Percentiles rank a stretch among this genome's conserved stretches.
phyloP scores from a whole-genome alignment of 2,113 vertebrate species.

The Ciconia boyciana region DNA sequence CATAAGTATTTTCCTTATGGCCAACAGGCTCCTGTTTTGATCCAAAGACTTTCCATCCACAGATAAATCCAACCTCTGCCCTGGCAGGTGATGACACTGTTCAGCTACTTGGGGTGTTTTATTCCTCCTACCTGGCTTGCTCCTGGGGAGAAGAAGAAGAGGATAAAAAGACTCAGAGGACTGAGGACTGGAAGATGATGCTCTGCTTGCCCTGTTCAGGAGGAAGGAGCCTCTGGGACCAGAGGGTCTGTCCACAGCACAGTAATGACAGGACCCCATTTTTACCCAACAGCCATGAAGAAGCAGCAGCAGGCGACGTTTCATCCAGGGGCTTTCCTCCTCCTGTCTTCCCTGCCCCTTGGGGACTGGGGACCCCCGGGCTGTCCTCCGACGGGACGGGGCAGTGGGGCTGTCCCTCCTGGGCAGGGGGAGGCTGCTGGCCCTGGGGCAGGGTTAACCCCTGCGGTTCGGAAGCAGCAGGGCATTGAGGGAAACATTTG shows the following conservation, averaged over 20 bases:
- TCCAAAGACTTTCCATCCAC: not conserved
- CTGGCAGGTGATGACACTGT: not conserved
- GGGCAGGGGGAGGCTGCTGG: too few relatives aligned
- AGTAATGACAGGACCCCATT: not conserved
- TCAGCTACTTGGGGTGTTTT: not conserved
- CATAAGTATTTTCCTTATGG: not conserved
- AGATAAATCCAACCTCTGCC: rapidly evolving
- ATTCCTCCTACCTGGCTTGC: not conserved
- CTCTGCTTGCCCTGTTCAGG: too few relatives aligned
- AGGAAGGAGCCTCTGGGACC: not conserved
- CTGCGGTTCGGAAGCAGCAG: rapidly evolving
- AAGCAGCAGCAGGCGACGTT: rapidly evolving
- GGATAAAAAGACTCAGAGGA: not conserved
- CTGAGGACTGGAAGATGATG: too few relatives aligned
- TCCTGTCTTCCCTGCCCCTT: too few relatives aligned
- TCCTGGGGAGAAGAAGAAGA: not conserved
- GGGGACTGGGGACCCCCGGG: too few relatives aligned
- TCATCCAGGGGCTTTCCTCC: not conserved
- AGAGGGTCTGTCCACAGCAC: not conserved
- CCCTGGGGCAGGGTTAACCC: not conserved
- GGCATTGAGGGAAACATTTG: not conserved
- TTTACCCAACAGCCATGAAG: not conserved
- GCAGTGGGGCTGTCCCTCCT: rapidly evolving
- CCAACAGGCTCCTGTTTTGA: rapidly evolving
- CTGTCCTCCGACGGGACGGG: rapidly evolving